Base-by-base conservation (phyloP, 2,797 vertebrate genomes). In the Sternarchorhynchus goeldii region DNA sequence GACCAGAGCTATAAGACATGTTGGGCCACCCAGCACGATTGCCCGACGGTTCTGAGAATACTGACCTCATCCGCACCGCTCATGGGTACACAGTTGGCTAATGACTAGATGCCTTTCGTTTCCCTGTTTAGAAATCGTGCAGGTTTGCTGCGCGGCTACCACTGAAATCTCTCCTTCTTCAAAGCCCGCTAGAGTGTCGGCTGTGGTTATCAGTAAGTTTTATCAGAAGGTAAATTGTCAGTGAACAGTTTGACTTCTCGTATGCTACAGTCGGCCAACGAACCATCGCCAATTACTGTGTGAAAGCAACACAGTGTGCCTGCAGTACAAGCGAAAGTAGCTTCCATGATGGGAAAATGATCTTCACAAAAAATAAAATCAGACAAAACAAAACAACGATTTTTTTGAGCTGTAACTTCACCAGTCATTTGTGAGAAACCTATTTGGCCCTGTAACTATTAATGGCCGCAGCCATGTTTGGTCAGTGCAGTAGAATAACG, bases 1-100 rank as follows among this genome's bases (percentile, higher is more conserved):
- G 80, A 78, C 82, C 82, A 83, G 56, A 83, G 60, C 69, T 75
- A 57, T 83, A 39, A 56, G 36, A 60, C 50, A 55, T 71, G 10
- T 31, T 56, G 60, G 16, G 12, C 55, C 34, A 41, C n/a, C 18
- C 41, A 60, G 39, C 36, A 1, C 41, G 2, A 41, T 68, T n/a
- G 5, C n/a, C 39, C 39, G 12, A 25, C 39, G 69, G 53, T 58
- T 72, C 3, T 12, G 12, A 39, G 69, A n/a, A 58, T 58, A 58
- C 21, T 17, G 32, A 8, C 32, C 32, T 58, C n/a, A 21, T 58
- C 55, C 55, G 21, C 32, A 36, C 5, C 4, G 31, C 55, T 59
- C 10, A 31, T 1, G 29, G n/a, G 59, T 10, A 32, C 32, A 58
- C 69, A 0, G 6, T 53, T 50, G 45, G 45, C 45, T 50, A 50